These are phyloP conservation scores for Cactoblastis cactorum DNA, from an alignment of 2,888 invertebrate genomes.

Conservation along the genomic window DNA sequence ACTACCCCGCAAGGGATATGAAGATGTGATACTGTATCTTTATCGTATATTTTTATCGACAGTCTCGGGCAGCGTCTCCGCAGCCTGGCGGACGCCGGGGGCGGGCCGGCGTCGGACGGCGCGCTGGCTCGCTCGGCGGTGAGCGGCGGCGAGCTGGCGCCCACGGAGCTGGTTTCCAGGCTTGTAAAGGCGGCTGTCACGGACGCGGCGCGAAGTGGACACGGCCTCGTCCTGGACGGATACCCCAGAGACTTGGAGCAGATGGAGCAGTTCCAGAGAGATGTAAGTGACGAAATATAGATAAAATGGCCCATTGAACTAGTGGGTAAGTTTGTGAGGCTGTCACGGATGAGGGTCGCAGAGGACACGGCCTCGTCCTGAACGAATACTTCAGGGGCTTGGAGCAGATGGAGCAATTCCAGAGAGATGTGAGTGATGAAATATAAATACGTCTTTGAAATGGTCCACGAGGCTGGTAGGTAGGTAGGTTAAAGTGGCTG, in stretches of 20 bases:
- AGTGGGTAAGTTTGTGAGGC: constrained; percentile 88
- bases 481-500: not conserved
- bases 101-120: constrained; percentile 81
- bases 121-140: constrained; percentile 85
- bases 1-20: too few species aligned
- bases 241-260: constrained; percentile 95
- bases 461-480: too few species aligned
- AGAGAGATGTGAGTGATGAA: not conserved
- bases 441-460: too few species aligned
- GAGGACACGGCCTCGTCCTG: constrained; percentile 89
- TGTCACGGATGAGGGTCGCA: constrained; percentile 74
- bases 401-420: constrained; percentile 85
- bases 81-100: constrained; percentile 83
- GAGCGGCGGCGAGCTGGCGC: constrained; percentile 89
- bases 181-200: constrained; percentile 85
- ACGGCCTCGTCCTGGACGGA: constrained; percentile 95
- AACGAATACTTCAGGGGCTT: constrained; percentile 97
- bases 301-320: constrained; percentile 84
- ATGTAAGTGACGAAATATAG: constrained; percentile 92
- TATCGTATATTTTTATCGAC: constrained; percentile 4
- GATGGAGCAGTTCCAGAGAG: constrained; percentile 91
- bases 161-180: constrained; percentile 87
- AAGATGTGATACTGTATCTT: not conserved
- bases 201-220: constrained; percentile 76
- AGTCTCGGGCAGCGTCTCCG: constrained; percentile 89